Evolutionary conservation across 2,888 invertebrate species (phyloP), one percentile per base, ranked within the genome.

Genomic region (Heteropelma amictum): DNA sequence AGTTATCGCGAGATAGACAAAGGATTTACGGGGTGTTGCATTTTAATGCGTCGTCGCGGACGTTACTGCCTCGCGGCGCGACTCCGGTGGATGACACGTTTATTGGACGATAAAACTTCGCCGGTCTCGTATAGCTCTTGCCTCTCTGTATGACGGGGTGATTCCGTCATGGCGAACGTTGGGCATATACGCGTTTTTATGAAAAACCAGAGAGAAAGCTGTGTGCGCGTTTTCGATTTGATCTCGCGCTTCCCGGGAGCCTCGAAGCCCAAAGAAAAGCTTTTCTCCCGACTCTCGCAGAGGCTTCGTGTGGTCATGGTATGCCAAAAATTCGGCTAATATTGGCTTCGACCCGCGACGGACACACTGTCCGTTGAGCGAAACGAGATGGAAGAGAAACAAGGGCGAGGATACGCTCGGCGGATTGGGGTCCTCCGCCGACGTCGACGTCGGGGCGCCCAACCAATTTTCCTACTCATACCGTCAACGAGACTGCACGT

Each of bases 41-140:
- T 85, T 86, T 85, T 85, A 85, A 85, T 84, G 84, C 84, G 84
- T 80, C 77, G 78, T 79, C 77, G 60, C 64, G 51, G 74, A 73
- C 72, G 75, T 72, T 75, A 77, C 77, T 65, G 75, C 76, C 35
- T 47, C 51, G 38, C 17, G 47, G 35, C 70, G 53, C 73, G 78
- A 70, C 73, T 82, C 80, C 82, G 81, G 83, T 79, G 83, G 85
- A 84, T 84, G 86, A 86, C 86, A 84, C 86, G 84, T 86, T 86
- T 86, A 86, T 86, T 86, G 85, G 85, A 81, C 85, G 85, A 86
- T 86, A 86, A 86, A 86, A 85, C 84, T 86, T 84, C 78, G 80
- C 82, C 77, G n/a, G n/a, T 81, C 83, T 81, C 78, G 76, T 71
- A 69, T 65, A 54, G 60, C 72, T 51, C 45, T 54, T 63, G 64